Percentiles rank a stretch among this genome's conserved stretches.
Conservation (phyloP, 2,113 vertebrate species). For the Pelmatolapia mariae region DNA sequence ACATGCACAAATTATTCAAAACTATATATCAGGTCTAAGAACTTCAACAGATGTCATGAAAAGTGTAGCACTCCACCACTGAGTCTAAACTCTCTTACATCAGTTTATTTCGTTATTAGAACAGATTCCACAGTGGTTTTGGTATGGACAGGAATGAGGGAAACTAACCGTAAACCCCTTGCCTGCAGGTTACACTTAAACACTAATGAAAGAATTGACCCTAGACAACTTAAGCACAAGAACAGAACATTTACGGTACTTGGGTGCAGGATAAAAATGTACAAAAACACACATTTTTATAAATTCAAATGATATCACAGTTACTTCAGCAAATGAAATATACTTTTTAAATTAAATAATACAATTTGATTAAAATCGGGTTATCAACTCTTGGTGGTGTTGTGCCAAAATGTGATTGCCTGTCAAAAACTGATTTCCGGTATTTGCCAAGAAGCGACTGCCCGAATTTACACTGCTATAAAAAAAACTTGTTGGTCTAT, state of each 20-base stretch:
- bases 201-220: not conserved
- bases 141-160: not conserved
- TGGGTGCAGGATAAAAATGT: not conserved
- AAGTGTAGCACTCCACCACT: not conserved
- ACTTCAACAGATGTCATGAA: not conserved
- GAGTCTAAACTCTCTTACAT: not conserved
- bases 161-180: not conserved
- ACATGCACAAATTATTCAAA: not conserved
- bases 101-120: not conserved
- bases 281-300: not conserved
- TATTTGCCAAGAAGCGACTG: not conserved
- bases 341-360: not conserved
- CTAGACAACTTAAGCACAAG: not conserved
- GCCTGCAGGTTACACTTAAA: not conserved
- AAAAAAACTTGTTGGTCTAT: not conserved
- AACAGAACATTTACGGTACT: not conserved
- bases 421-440: not conserved
- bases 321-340: not conserved
- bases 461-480: not conserved
- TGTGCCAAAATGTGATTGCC: not conserved
- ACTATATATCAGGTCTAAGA: not conserved
- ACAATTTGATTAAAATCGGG: accelerated
- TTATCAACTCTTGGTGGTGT: not conserved
- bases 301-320: not conserved
- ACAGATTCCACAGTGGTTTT: not conserved